phyloP scores from a whole-genome alignment of 2,797 vertebrate genomes.

The Bucorvus abyssinicus region DNA sequence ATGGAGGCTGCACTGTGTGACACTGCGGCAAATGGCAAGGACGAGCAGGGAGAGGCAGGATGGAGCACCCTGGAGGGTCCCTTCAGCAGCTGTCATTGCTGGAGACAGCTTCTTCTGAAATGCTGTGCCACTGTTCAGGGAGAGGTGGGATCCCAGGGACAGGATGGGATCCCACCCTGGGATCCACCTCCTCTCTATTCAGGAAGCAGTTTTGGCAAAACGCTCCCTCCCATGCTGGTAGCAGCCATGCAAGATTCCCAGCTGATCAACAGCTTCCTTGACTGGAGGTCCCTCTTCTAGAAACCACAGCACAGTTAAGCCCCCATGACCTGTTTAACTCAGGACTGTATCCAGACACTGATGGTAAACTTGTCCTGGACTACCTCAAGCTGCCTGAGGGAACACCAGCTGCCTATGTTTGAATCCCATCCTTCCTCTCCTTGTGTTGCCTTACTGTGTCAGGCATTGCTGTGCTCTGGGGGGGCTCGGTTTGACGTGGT shows the following conservation, averaged over 20 bases:
- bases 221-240: accelerated
- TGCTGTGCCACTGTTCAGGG: neutral
- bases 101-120: neutral
- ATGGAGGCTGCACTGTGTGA: neutral
- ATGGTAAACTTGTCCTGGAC: neutral
- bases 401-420: neutral
- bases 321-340: neutral
- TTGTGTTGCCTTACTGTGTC: neutral
- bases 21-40: neutral
- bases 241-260: neutral
- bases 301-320: neutral
- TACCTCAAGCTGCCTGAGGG: neutral
- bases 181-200: neutral
- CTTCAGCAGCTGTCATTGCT: neutral
- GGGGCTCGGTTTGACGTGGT: neutral
- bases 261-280: accelerated
- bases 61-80: accelerated
- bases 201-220: neutral
- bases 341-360: neutral
- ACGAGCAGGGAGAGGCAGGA: neutral
- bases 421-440: neutral
- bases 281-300: neutral
- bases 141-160: neutral
- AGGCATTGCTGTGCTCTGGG: neutral
- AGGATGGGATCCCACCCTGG: neutral